These are phyloP conservation scores for Nasonia giraulti DNA, from an alignment of 1,140 invertebrate species.

Conservation along the genomic window DNA sequence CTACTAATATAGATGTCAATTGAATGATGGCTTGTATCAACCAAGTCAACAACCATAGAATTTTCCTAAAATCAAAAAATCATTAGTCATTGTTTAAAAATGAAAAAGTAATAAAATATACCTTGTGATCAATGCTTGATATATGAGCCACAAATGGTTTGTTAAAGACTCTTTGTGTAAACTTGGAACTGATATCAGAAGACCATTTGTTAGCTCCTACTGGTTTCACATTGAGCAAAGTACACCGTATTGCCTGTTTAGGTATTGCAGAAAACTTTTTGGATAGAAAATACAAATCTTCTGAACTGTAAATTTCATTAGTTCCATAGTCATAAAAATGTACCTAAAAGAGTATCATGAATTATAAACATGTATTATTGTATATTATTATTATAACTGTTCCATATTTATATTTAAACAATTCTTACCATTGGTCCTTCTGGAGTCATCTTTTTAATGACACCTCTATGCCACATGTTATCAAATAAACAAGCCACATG, in stretches of 20 bases:
- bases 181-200: slow-evolving; percentile 43
- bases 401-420: slow-evolving; percentile 23
- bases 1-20: slow-evolving; percentile 60
- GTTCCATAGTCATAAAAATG: slow-evolving; percentile 71
- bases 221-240: slow-evolving; percentile 63
- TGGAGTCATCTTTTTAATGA: slow-evolving; percentile 62
- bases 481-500: slow-evolving; percentile 66
- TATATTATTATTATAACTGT: too few species aligned
- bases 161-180: slow-evolving; percentile 48
- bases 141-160: slow-evolving; percentile 57
- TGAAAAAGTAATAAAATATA: slow-evolving; percentile 48
- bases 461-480: slow-evolving; percentile 66
- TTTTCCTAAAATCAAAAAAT: slow-evolving; percentile 61
- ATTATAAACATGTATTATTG: too few species aligned
- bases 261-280: slow-evolving; percentile 62
- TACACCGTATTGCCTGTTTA: slow-evolving; percentile 69
- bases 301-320: slow-evolving; percentile 57
- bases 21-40: slow-evolving; percentile 58
- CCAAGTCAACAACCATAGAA: slow-evolving; percentile 60
- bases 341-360: slow-evolving; percentile 57
- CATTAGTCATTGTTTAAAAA: background rate
- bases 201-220: slow-evolving; percentile 56
- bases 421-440: slow-evolving; percentile 59
- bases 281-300: slow-evolving; percentile 63
- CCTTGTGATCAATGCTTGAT: slow-evolving; percentile 48